Base-by-base conservation (phyloP, 2,888 invertebrate species). In the Xestobium rufovillosum region DNA sequence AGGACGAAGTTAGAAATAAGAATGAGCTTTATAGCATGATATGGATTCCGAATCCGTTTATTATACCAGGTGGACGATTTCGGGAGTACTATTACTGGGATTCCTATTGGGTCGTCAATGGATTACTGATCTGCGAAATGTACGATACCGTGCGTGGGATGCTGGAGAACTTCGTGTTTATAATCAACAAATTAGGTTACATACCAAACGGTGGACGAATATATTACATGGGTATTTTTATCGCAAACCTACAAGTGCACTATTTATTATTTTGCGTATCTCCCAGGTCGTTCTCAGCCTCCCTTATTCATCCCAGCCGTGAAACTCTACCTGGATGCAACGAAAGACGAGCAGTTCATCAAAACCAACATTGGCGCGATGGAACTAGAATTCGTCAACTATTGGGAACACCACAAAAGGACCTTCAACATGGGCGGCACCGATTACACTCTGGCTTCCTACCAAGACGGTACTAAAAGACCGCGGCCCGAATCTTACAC, bases 31-130 rank as follows among this genome's bases (percentile, higher is more conserved):
- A 90, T 68, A 92, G 92, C 38, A 81, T 94, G 45, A 83, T 94
- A 52, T 86, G 86, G 49, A 83, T 94, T 1, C 79, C 85, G 0
- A 74, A 94, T 60, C 82, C 84, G 10, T 83, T 88, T 2, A 82
- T 88, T 47, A 82, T 94, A 1, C 95, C 95, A 10, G 95, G 95
- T 27, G 95, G 94, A 6, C 72, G 95, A 46, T 88, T 88, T 55
- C 75, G 80, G 23, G 87, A 87, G 63, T 84, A 83, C 60, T 94
- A 92, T 65, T 94, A 94, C 63, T 94, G 94, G 94, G 94, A 95
- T 63, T 87, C n/a, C n/a, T n/a, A n/a, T n/a, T n/a, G n/a, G n/a
- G n/a, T n/a, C n/a, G n/a, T n/a, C n/a, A n/a, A n/a, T 90, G 95
- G 95, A 2, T 72, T 95, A 0, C 68, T 95, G 8, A 68, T 85